Conservation (phyloP, 2,797 vertebrate genomes). For the Dallia pectoralis region DNA sequence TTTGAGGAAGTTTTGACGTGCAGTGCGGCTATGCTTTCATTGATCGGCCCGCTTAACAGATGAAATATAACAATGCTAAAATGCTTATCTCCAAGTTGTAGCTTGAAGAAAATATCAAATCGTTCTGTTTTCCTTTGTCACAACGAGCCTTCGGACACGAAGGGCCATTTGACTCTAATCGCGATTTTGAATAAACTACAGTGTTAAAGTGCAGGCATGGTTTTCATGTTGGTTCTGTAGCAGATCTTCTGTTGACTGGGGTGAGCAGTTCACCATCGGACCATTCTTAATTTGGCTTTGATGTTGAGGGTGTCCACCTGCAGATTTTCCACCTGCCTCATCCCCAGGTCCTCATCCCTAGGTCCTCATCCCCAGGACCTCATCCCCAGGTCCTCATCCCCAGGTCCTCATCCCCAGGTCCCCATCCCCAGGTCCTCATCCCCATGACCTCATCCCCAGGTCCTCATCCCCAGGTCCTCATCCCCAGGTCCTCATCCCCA, state of each 20-base stretch:
- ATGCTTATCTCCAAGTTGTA: too few species aligned
- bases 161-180: too few species aligned
- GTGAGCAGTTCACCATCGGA: constrained; percentile 62
- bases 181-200: too few species aligned
- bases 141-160: too few species aligned
- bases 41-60: too few species aligned
- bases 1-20: too few species aligned
- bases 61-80: too few species aligned
- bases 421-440: neutral
- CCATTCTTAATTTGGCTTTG: constrained; percentile 55
- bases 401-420: neutral
- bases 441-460: neutral
- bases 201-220: constrained; percentile 35
- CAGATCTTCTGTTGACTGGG: constrained; percentile 59
- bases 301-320: constrained; percentile 58
- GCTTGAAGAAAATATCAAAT: too few species aligned
- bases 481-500: neutral
- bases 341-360: too few species aligned
- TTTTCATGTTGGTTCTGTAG: constrained; percentile 53
- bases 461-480: neutral
- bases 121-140: too few species aligned
- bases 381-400: neutral
- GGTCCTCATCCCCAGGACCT: neutral
- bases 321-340: constrained; percentile 34
- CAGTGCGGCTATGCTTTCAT: too few species aligned